Evolutionary conservation across 2,888 invertebrate genomes (phyloP), one percentile per base, ranked within the genome.

Genomic region (Tenthredo mesomela): DNA sequence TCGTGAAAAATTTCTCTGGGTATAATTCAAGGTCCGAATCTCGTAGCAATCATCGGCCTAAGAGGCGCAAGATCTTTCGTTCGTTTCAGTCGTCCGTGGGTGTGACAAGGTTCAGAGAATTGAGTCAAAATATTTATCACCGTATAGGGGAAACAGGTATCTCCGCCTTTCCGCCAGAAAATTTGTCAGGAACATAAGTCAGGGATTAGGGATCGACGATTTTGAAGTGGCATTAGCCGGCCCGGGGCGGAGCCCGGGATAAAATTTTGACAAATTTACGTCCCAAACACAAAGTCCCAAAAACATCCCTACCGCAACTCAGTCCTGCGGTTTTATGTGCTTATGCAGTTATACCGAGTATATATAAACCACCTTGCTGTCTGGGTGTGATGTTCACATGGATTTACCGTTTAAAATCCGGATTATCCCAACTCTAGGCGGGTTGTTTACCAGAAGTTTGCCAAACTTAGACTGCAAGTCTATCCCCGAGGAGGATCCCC

Each of bases 211-310:
- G 40, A 21, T 21, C 10, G n/a, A 33, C 40, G 40, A 43, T 25
- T 71, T 21, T 12, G n/a, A 6, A 61, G 61, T 37, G 70, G 70
- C 7, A 67, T 21, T 33, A 21, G 43, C n/a, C 0, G 21, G 18
- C 25, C n/a, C 40, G 12, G 43, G 40, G 71, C 43, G 40, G 40
- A n/a, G 54, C n/a, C 47, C 9, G 71, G 43, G 3, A 7, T 43
- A 21, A n/a, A 73, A 73, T 43, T 73, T 73, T 73, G 71, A 73
- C 71, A 73, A 73, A 73, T 73, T 73, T 73, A 73, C 71, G 21
- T 43, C 40, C 40, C 25, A 12, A 12, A n/a, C 58, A 58, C 7
- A 58, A 58, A 58, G n/a, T n/a, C 54, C 5, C 37, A 2, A 18
- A 71, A 71, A 37, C 18, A 37, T 43, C 43, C 43, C 43, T 12